Evolutionary conservation across 2,888 invertebrate species (phyloP), one percentile per base, ranked within the genome.

Genomic region (Pemphredon lugubris): DNA sequence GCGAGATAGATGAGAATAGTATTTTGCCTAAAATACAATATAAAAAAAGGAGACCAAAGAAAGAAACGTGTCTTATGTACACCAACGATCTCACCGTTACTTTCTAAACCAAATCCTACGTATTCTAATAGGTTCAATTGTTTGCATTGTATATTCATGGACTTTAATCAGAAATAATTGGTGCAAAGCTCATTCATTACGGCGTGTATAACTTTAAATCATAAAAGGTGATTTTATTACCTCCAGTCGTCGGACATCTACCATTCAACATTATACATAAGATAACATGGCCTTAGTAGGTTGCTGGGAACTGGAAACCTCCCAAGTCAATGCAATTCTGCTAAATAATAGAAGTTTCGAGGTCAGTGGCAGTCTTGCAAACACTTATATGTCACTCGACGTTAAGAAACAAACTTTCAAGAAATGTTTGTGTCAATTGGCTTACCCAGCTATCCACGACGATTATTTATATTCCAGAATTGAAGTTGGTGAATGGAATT

Each of bases 381-480:
- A 30, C 53, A 34, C n/a, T 32, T 20, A 20, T 55, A 48, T 20
- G 44, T 58, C 21, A 51, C 16, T 13, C 34, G 39, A 48, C 11
- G 9, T 37, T 42, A 16, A n/a, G 40, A 61, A 61, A 63, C 53
- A 50, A 34, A 32, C n/a, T 32, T 55, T 34, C 2, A 9, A 40
- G 20, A 54, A 63, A 48, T 69, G 74, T 73, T 73, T 57, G 69
- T 77, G 68, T 77, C 65, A 73, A 65, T 82, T 71, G 72, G 61
- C 82, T 84, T 82, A 81, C 79, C 79, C 51, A 70, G 77, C 67
- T 78, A 71, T 60, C 70, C 67, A 65, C 60, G 59, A 71, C 57
- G 81, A 84, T 78, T 84, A 84, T 84, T 84, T 83, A 84, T 75
- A 79, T 73, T 71, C 69, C 48, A 69, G 79, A 79, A 76, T 83